Base-by-base conservation (phyloP, 2,888 invertebrate genomes). In the Andrena hattorfiana region DNA sequence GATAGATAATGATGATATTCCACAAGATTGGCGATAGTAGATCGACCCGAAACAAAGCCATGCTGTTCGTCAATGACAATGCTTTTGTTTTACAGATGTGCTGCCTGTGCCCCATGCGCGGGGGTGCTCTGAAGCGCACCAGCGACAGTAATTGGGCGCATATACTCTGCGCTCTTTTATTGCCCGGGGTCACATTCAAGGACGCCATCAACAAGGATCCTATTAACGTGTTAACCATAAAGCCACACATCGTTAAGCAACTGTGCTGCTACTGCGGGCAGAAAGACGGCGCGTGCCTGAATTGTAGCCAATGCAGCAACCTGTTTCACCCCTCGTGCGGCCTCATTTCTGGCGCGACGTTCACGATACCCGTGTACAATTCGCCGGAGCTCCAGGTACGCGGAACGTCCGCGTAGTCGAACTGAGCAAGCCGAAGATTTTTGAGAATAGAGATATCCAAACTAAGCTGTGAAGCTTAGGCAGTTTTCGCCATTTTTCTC, bases 51-150 rank as follows among this genome's bases (percentile, higher is more conserved):
- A n/a, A n/a, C n/a, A n/a, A n/a, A n/a, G n/a, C n/a, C n/a, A n/a
- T n/a, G n/a, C n/a, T n/a, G n/a, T n/a, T n/a, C n/a, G n/a, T n/a
- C n/a, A n/a, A n/a, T n/a, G n/a, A n/a, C n/a, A n/a, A n/a, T n/a
- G n/a, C n/a, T n/a, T n/a, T 64, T 1, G 51, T 13, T 20, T 78
- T 2, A 2, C 16, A 95, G 94, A 92, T 93, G 84, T 96, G 96
- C 89, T 94, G 94, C 84, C 90, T 96, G 80, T 96, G 96, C 91
- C 94, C 94, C 32, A 92, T 96, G 90, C 92, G 95, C 67, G 95
- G 95, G 13, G 96, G 96, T 66, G 96, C 96, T 73, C 94, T 96
- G 84, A 96, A 96, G 91, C 95, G 95, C 87, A 95, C 95, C 2
- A 95, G 95, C 77, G 95, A 96, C 89, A 94, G 95, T 28, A 94